Percentiles rank a stretch among this genome's conserved stretches.
Conservation (phyloP, 2,888 invertebrate species). For the Coenonympha arcania region DNA sequence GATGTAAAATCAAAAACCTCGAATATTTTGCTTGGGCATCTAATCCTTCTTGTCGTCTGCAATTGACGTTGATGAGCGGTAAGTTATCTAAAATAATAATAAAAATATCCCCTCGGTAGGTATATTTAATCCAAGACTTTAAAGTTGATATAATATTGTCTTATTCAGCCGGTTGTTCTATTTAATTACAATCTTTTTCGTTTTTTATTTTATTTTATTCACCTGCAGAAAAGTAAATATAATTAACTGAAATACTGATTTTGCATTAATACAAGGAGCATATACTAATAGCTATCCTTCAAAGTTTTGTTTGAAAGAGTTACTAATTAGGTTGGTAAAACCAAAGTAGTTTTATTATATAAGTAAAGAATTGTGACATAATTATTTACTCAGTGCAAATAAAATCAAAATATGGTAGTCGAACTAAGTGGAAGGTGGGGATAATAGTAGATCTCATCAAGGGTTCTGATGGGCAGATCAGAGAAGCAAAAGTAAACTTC, state of each 20-base stretch:
- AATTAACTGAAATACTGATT: not conserved
- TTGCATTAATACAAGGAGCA: too few relatives aligned
- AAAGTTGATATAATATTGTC: not conserved
- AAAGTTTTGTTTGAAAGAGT: too few relatives aligned
- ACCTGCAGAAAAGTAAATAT: not conserved
- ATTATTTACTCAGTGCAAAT: too few relatives aligned
- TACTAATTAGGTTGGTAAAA: too few relatives aligned
- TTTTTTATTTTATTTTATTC: not conserved
- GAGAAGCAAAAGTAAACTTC: too few relatives aligned
- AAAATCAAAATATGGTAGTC: too few relatives aligned
- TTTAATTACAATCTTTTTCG: not conserved
- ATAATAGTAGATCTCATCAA: too few relatives aligned
- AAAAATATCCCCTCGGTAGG: not conserved
- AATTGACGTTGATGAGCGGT: constrained; percentile 9
- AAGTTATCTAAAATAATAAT: constrained; percentile 7
- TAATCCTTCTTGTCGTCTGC: constrained; percentile 1
- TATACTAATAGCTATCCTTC: too few relatives aligned
- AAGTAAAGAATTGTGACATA: too few relatives aligned
- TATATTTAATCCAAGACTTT: not conserved
- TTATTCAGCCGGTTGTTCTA: not conserved
- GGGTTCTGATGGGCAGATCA: too few relatives aligned
- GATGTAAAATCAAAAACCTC: not conserved
- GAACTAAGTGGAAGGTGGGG: too few relatives aligned
- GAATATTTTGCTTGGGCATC: not conserved
- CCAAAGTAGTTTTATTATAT: too few relatives aligned